phyloP scores from a whole-genome alignment of 2,888 invertebrate species.

The Pterobdella sp. region DNA sequence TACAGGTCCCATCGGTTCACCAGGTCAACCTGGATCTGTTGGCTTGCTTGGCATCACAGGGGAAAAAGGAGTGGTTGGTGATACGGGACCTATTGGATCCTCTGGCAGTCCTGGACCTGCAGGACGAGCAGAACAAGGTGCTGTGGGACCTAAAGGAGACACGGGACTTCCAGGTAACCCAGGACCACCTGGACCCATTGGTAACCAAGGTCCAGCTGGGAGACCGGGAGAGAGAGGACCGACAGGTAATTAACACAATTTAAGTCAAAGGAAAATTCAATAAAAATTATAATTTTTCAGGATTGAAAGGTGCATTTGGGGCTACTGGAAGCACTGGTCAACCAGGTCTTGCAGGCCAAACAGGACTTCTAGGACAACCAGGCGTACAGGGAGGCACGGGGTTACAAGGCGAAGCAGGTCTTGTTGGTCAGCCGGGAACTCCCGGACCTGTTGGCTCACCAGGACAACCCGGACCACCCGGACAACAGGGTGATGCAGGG shows the following conservation, averaged over 20 bases:
- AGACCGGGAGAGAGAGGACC: not conserved
- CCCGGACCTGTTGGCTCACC: conserved; percentile 26
- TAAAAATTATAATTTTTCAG: not conserved
- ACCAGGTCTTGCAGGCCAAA: conserved; percentile 23
- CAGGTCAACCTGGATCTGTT: conserved; percentile 13
- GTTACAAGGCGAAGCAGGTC: conserved; percentile 33
- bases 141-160: conserved; percentile 25
- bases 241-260: not conserved
- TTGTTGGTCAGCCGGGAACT: conserved; percentile 34
- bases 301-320: not conserved
- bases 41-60: not conserved
- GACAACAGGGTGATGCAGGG: conserved; percentile 32
- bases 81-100: not conserved
- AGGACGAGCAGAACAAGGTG: conserved; percentile 29
- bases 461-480: conserved; percentile 29
- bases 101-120: conserved; percentile 20
- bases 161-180: conserved; percentile 20
- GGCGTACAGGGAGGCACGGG: conserved; percentile 29
- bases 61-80: conserved; percentile 14
- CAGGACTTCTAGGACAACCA: conserved; percentile 31
- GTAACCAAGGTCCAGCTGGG: conserved; percentile 18
- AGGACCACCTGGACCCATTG: conserved; percentile 26
- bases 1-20: conserved; percentile 25
- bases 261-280: not conserved
- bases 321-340: conserved; percentile 23